Base-by-base conservation (phyloP, 2,113 vertebrate species). In the Labeo rohita region DNA sequence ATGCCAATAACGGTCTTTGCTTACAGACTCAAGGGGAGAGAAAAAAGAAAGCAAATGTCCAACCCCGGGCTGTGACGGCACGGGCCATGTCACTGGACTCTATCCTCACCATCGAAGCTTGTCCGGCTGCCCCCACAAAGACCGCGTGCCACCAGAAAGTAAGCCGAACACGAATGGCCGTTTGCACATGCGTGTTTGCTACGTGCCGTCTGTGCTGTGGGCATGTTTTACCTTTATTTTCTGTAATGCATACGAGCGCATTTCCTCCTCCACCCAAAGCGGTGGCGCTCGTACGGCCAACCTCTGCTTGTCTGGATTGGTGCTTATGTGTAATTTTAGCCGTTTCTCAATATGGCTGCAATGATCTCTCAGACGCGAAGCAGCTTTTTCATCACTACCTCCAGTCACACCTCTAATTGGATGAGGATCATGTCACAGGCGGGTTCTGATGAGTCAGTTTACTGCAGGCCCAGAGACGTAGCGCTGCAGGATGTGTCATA, bases 21-120 rank as follows among this genome's bases (percentile, higher is more conserved):
- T 95, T 94, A 89, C 94, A 99, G 98, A 99, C 90, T 98, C 98
- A 91, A 96, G 98, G 93, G 96, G 96, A 90, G 98, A 99, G 91
- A 99, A 98, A 95, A 99, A 99, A 95, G 98, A 99, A 90, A 99
- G 98, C 94, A 99, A 99, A 95, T 99, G 98, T 94, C 98, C 98
- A 87, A 99, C 98, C 88, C 98, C 98, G 52, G 98, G 98, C 90
- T 99, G 98, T 87, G 98, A 99, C 83, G 98, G 98, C 91, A 99
- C 98, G 9, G 98, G 98, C 91, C 98, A 99, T 80, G 98, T 99
- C 93, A 99, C 98, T 43, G 98, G 98, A 89, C 96, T 99, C 92
- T 99, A 99, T 93, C 98, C 98, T 23, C 98, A 99, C 94, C 98
- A 99, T 93, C 97, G 98, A 95, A 99, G 98, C 93, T 96, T 99